Evolutionary conservation across 53 echinoderm and acorn worm genomes (phyloP), one percentile per base, ranked within the genome.

Genomic region (Echinometra lucunter): DNA sequence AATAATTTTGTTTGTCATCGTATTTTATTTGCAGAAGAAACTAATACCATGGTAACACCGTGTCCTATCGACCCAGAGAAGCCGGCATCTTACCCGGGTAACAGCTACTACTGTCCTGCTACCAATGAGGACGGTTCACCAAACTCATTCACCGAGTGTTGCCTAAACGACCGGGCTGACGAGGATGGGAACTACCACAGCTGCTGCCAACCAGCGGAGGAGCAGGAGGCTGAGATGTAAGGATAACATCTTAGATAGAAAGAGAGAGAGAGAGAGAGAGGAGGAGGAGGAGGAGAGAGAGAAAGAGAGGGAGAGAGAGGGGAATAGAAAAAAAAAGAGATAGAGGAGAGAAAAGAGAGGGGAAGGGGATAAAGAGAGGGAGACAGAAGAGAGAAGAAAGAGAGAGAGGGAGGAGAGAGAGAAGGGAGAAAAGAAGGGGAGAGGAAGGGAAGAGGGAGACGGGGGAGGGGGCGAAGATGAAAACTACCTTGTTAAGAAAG

Each of bases 121-220:
- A 95, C 88, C 57, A 96, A 98, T 74, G 95, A 93, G 15, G 98
- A 98, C 91, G 98, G 97, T 11, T 93, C 97, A 28, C 94, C 91
- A 30, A 98, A 97, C 89, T 67, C 88, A 6, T 97, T 95, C 89
- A 96, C 85, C 21, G 97, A 97, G 74, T 98, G 98, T 89, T 98
- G 98, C 95, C 94, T 95, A 69, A 97, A 96, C 94, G 97, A 97
- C 58, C 91, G 97, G 27, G 95, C 97, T 5, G 98, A 97, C 87
- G 90, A 74, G 15, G 75, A 89, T 30, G 97, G 97, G 32, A 93
- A 98, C 92, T 96, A 95, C 70, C 94, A 97, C 93, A 96, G 95
- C 74, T 98, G 98, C 94, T 98, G 98, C 44, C 87, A 95, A 74
- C 49, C 96, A 1, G 69, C 72, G 3, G 95, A 81, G 9, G 94